Evolutionary conservation across 1,140 invertebrate species (phyloP).

Genomic region (Cherax destructor): DNA sequence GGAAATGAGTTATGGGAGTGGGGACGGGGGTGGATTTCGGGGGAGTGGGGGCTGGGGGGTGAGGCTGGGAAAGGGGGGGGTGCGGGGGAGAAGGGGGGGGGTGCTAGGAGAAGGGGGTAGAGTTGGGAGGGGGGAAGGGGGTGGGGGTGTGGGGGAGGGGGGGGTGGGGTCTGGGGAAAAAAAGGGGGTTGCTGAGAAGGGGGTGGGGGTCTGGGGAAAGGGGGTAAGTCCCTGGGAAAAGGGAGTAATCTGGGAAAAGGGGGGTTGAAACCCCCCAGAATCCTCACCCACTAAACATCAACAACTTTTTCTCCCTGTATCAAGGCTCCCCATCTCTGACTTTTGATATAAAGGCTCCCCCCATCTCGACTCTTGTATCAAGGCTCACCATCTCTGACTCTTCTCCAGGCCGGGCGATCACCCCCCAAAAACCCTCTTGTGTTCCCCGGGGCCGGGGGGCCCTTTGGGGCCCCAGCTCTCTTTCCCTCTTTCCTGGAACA

Average conservation of each 20-base stretch:
- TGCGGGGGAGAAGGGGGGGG: background rate
- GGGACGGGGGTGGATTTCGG: background rate
- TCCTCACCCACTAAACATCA: slow-evolving; percentile 34
- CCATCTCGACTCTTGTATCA: slow-evolving; percentile 29
- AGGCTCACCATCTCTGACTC: slow-evolving; percentile 17
- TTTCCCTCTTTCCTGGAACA: background rate
- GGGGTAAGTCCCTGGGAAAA: background rate
- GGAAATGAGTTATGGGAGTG: background rate
- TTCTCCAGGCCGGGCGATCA: slow-evolving; percentile 1
- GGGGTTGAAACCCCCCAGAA: background rate
- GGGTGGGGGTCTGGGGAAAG: background rate
- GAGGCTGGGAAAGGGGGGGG: background rate
- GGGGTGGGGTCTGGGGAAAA: too few relatives aligned
- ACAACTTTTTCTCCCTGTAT: slow-evolving; percentile 5
- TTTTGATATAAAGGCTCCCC: too few relatives aligned
- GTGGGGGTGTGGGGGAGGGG: too few relatives aligned
- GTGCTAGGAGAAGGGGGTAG: background rate
- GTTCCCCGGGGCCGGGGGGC: background rate
- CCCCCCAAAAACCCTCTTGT: slow-evolving; percentile 13
- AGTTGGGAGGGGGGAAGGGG: background rate
- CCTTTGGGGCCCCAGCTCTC: background rate
- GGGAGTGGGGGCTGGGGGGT: background rate
- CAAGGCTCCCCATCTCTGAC: too few relatives aligned
- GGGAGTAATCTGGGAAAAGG: background rate
- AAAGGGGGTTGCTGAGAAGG: background rate